Percentiles rank a stretch among this genome's conserved stretches.
Conservation (phyloP, 2,113 vertebrate genomes). For the Rhineura floridana region DNA sequence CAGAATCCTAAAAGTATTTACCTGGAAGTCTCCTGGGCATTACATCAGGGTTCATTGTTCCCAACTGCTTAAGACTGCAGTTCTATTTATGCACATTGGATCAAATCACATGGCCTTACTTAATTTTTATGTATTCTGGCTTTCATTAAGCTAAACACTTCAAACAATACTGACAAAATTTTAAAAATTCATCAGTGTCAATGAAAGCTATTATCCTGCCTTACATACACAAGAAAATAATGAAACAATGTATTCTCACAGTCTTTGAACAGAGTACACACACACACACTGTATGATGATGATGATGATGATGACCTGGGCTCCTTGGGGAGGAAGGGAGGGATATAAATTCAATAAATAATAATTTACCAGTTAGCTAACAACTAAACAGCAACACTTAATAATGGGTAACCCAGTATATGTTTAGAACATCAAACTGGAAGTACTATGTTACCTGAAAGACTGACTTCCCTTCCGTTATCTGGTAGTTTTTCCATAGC, state of each 20-base stretch:
- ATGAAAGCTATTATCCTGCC: neutral
- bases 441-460: too few relatives aligned
- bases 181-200: neutral
- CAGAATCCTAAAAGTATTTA: neutral
- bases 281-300: too few relatives aligned
- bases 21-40: neutral
- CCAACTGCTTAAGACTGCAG: neutral
- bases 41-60: neutral
- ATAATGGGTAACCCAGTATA: neutral
- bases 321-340: too few relatives aligned
- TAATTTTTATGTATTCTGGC: neutral
- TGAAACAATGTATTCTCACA: neutral
- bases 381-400: neutral
- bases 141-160: neutral
- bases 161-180: neutral
- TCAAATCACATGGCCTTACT: neutral
- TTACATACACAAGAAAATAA: neutral
- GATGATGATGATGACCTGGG: too few relatives aligned
- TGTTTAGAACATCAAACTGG: neutral
- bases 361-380: neutral
- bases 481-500: too few relatives aligned
- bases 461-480: too few relatives aligned
- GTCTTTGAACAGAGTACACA: neutral
- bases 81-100: neutral
- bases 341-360: too few relatives aligned